Conservation (phyloP, 2,113 vertebrate genomes). For the Alexandromys fortis region DNA sequence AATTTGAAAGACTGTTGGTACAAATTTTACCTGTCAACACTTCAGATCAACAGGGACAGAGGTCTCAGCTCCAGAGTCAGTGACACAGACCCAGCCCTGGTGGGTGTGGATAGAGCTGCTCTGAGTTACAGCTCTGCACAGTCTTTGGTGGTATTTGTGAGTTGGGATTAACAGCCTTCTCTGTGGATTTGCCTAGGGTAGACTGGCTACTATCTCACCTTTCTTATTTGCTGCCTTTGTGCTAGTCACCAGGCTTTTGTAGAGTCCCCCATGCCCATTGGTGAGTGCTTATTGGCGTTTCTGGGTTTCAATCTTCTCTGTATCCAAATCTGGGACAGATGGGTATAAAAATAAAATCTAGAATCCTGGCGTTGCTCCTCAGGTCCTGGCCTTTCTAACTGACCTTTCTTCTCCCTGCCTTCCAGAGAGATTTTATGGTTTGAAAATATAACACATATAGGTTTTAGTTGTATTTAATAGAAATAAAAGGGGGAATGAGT, state of each 20-base stretch:
- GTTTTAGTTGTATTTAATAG: neutral
- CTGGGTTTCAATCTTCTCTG: neutral
- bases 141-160: neutral
- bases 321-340: neutral
- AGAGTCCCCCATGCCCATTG: accelerated
- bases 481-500: neutral
- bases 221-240: neutral
- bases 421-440: neutral
- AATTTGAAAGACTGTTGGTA: neutral
- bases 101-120: neutral
- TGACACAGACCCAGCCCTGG: neutral
- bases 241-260: neutral
- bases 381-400: neutral
- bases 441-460: neutral
- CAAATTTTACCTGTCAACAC: neutral
- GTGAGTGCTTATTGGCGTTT: neutral
- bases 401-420: neutral
- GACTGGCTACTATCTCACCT: neutral
- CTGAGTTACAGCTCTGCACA: neutral
- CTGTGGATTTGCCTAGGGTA: neutral
- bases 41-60: neutral
- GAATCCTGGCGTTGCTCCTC: neutral
- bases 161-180: neutral
- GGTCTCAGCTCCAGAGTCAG: neutral
- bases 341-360: neutral